Conservation (phyloP, 2,113 vertebrate species). For the Pluvialis apricaria region DNA sequence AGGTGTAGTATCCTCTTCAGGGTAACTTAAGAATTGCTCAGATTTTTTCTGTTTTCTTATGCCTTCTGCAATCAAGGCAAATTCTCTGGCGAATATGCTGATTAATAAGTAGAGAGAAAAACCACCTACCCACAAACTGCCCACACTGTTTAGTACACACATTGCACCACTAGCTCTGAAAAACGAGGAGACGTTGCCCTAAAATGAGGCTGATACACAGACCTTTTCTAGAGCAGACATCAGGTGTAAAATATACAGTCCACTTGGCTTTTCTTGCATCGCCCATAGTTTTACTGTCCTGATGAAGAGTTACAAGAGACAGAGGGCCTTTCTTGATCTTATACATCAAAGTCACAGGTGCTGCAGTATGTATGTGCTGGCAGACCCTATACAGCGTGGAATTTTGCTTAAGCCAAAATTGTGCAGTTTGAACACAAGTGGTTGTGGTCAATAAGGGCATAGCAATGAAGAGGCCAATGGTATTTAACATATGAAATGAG, state of each 20-base stretch:
- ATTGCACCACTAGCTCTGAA: background rate
- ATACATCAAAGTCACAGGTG: background rate
- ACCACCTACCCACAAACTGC: background rate
- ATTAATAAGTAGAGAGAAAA: background rate
- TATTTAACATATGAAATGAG: background rate
- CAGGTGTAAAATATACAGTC: accelerated
- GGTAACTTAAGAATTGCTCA: constrained; percentile 8
- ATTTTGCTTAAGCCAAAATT: background rate
- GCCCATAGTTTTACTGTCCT: background rate
- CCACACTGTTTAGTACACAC: background rate
- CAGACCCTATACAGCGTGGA: background rate
- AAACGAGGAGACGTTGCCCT: background rate
- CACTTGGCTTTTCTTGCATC: background rate
- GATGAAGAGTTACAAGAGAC: background rate
- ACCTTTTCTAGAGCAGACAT: accelerated
- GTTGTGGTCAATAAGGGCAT: background rate
- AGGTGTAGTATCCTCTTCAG: background rate
- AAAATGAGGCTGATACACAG: background rate
- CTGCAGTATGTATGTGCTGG: background rate
- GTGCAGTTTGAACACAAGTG: background rate
- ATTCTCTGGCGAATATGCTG: background rate
- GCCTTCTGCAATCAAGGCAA: background rate
- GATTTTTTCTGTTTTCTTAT: background rate
- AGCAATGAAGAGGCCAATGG: background rate
- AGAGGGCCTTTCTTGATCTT: background rate